phyloP scores from a whole-genome alignment of 1,140 invertebrate species.

The Meloidogyne chitwoodi region DNA sequence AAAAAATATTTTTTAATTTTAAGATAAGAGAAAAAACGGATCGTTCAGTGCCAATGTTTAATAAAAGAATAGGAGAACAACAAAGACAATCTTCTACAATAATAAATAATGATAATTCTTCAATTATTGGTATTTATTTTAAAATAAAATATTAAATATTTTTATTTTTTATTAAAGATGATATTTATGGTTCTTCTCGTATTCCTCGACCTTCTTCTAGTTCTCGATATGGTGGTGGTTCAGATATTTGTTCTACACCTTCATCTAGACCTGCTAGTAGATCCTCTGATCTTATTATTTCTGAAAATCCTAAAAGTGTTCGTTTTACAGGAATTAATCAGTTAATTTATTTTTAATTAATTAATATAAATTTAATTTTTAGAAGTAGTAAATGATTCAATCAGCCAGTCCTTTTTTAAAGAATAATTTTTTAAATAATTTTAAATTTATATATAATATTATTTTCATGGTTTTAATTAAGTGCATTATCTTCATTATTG shows the following conservation, averaged over 20 bases:
- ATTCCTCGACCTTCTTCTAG: constrained; percentile 26
- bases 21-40: constrained; percentile 58
- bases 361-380: neutral
- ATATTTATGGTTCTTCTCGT: constrained; percentile 27
- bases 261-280: constrained; percentile 9
- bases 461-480: neutral
- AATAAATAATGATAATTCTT: constrained; percentile 9
- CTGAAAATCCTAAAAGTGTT: constrained; percentile 6
- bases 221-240: neutral
- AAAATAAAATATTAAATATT: neutral
- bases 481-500: neutral
- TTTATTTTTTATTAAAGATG: neutral
- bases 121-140: constrained; percentile 19
- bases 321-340: neutral
- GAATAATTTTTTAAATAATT: neutral
- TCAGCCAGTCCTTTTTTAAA: neutral
- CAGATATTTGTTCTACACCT: constrained; percentile 13
- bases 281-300: constrained; percentile 8
- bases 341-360: neutral
- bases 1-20: constrained; percentile 14
- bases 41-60: constrained; percentile 57
- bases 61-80: constrained; percentile 14
- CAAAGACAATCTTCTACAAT: neutral
- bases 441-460: neutral
- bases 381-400: neutral